These are phyloP conservation scores for Neomonachus schauinslandi DNA, from an alignment of 2,113 vertebrate species.

Conservation along the genomic window DNA sequence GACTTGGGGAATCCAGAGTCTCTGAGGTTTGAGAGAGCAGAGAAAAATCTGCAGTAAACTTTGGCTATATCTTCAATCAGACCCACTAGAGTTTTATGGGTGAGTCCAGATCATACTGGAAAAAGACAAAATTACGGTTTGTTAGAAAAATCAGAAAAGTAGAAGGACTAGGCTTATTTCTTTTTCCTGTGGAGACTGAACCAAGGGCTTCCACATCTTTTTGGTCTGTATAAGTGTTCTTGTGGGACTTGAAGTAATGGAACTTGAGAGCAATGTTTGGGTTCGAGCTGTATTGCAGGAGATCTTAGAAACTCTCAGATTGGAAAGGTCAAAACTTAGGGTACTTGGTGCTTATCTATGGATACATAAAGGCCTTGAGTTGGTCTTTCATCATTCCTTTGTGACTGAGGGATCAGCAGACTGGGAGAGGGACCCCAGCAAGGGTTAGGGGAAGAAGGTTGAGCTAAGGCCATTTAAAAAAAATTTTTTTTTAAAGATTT, in stretches of 20 bases:
- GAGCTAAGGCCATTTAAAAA: not conserved
- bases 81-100: not conserved
- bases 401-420: not conserved
- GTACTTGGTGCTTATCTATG: not conserved
- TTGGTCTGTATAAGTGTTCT: not conserved
- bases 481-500: too few species aligned
- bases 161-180: not conserved
- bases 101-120: not conserved
- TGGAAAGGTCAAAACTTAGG: not conserved
- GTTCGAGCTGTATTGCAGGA: not conserved
- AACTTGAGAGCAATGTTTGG: not conserved
- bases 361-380: not conserved
- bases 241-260: not conserved
- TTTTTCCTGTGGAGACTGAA: not conserved
- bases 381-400: not conserved
- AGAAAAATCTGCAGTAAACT: not conserved
- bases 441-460: not conserved
- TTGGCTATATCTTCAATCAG: not conserved
- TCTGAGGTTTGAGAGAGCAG: not conserved
- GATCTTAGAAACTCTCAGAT: not conserved
- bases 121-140: not conserved
- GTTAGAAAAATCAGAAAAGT: conserved; percentile 7
- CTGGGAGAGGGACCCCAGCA: not conserved
- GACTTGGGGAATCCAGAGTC: not conserved
- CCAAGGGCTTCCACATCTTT: not conserved